A percentile compares a stretch with the other conserved stretches of the same genome.
Evolutionary conservation across 2,113 vertebrate species (phyloP).

Genomic region (Gnathonemus echidnorhynchus): DNA sequence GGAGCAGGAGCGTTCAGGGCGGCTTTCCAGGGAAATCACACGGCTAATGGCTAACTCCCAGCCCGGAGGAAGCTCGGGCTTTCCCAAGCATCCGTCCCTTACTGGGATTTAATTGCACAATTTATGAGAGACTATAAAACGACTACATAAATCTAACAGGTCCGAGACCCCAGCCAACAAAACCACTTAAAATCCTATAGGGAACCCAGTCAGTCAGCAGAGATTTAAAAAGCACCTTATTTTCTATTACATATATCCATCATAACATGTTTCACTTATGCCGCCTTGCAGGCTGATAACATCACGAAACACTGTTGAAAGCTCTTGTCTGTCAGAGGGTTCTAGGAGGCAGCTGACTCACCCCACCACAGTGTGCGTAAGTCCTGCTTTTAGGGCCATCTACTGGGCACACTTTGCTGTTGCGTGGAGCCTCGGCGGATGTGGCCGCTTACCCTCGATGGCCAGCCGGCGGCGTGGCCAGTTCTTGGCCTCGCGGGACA

Average conservation of each 20-base stretch:
- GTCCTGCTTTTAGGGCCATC: neutral
- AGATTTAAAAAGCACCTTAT: neutral
- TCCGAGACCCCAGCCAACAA: neutral
- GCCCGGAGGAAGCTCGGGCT: neutral
- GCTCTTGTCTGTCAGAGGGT: neutral
- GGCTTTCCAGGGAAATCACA: neutral
- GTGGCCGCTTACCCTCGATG: slow-evolving; percentile 76
- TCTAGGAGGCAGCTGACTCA: neutral
- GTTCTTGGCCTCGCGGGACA: slow-evolving; percentile 88
- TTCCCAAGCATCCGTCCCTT: neutral
- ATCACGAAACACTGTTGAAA: neutral
- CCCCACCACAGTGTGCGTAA: neutral
- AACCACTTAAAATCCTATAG: neutral
- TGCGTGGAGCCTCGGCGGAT: neutral
- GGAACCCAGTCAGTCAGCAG: neutral
- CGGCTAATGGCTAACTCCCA: neutral
- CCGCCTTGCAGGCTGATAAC: neutral
- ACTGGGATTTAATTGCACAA: neutral
- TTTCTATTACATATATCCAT: neutral
- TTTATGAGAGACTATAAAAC: neutral
- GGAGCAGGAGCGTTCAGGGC: neutral
- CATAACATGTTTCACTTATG: neutral
- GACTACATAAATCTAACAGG: neutral
- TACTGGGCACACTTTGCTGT: neutral
- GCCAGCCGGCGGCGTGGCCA: slow-evolving; percentile 94